Base-by-base conservation (phyloP, 1,140 invertebrate species). In the Chironomus striatipennis region DNA sequence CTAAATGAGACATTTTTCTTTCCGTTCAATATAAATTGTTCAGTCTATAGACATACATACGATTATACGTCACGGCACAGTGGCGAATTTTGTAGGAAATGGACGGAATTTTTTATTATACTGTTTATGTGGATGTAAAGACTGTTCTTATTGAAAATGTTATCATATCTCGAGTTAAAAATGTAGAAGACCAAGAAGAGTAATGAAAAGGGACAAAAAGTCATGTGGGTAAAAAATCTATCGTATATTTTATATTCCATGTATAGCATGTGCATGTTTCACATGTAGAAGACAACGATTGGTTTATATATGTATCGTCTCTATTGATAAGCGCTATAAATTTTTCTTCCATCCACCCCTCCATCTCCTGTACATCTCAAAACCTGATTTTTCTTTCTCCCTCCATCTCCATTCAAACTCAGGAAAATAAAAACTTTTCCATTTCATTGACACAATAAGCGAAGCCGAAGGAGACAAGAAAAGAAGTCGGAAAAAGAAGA, bases 11-110 rank as follows among this genome's bases (percentile, higher is more conserved):
- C 47, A 57, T 57, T 57, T 57, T n/a, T 57, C n/a, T n/a, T 57
- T 57, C 47, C 47, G 47, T 57, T 57, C n/a, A n/a, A 57, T 57
- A 57, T 57, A 57, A 57, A 57, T n/a, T 57, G n/a, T 57, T n/a
- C n/a, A n/a, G 47, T 57, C 47, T 12, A 57, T 15, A 57, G 47
- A 12, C 12, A n/a, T n/a, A 57, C 12, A 12, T n/a, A n/a, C n/a
- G 47, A 57, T 57, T 15, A 57, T 57, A n/a, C n/a, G 9, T 57
- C 47, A 57, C 47, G 47, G 47, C 47, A 57, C 47, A 57, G n/a
- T 57, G 24, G 24, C 24, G 24, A 34, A 34, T 34, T 34, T 34
- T 34, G 5, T 34, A 34, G 5, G 24, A 34, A 34, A 34, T 34
- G 47, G 47, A 57, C 47, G n/a, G 47, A 57, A n/a, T 57, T 57